Evolutionary conservation across 2,113 vertebrate genomes (phyloP).

Genomic region (Rhynchopsitta pachyrhyncha): DNA sequence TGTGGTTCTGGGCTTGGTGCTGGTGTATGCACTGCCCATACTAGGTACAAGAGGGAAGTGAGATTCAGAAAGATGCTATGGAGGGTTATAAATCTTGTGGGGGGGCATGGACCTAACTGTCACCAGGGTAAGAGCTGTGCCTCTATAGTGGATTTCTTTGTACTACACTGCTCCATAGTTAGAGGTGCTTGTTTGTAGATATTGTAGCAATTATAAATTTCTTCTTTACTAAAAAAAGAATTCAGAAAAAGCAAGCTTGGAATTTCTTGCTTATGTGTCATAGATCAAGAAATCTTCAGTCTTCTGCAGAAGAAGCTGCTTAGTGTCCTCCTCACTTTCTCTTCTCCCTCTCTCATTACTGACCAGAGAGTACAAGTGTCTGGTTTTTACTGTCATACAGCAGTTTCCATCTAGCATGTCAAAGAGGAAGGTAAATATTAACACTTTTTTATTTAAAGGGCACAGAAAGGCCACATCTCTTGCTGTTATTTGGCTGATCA

Average conservation of each 20-base stretch:
- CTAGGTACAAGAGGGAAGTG: not conserved
- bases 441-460: not conserved
- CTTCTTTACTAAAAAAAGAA: not conserved
- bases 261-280: not conserved
- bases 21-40: rapidly evolving
- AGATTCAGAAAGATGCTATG: not conserved
- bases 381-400: not conserved
- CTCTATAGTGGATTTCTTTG: not conserved
- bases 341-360: not conserved
- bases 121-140: not conserved
- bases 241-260: not conserved
- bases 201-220: not conserved
- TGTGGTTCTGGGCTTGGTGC: not conserved
- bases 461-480: not conserved
- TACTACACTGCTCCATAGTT: not conserved
- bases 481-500: not conserved
- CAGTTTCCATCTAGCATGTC: not conserved
- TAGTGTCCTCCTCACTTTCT: not conserved
- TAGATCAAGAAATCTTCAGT: not conserved
- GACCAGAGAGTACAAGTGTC: not conserved
- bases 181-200: not conserved
- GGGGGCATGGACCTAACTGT: not conserved
- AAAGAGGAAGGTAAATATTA: not conserved
- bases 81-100: not conserved
- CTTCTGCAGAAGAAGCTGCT: not conserved